phyloP scores from a whole-genome alignment of 2,888 invertebrate species.

The Drosophila borealis region DNA sequence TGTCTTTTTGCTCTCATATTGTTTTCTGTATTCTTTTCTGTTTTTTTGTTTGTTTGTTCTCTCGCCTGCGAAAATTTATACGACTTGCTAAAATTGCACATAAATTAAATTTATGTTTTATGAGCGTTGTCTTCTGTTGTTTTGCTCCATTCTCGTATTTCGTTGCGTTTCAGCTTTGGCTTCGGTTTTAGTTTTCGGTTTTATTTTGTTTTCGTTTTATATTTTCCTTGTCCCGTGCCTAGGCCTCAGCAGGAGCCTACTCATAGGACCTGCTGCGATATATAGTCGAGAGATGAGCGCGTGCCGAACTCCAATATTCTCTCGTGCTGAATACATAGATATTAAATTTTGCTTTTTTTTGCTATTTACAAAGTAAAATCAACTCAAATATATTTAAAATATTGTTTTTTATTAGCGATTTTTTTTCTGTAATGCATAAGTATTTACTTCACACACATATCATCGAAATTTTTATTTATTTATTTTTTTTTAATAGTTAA shows the following conservation, averaged over 20 bases:
- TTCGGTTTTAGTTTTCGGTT: slow-evolving; percentile 43
- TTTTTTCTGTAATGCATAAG: no score
- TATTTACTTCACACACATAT: no score
- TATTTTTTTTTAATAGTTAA: no score
- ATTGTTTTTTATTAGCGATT: no score
- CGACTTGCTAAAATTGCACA: slow-evolving; percentile 81
- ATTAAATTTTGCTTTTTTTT: no score
- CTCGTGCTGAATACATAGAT: no score
- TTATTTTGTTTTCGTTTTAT: slow-evolving; percentile 26
- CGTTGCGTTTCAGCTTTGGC: slow-evolving; percentile 25
- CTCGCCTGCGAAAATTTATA: slow-evolving; percentile 71
- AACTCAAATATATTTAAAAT: no score
- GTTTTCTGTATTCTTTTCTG: not conserved
- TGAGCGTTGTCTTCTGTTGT: slow-evolving; percentile 75
- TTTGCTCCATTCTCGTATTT: slow-evolving; percentile 28
- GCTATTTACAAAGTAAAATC: no score
- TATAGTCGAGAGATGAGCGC: slow-evolving; percentile 16
- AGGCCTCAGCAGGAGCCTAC: slow-evolving; percentile 1
- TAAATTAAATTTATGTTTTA: slow-evolving; percentile 81
- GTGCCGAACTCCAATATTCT: slow-evolving; percentile 1
- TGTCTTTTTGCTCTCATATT: not conserved
- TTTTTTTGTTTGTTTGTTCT: slow-evolving; percentile 29
- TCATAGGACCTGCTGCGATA: not conserved
- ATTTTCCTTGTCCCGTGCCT: slow-evolving; percentile 17
- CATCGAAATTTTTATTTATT: no score